A percentile compares a stretch with the other conserved stretches of the same genome.
Evolutionary conservation across 2,797 vertebrate genomes (phyloP).

Genomic region (Enteromius fasciolatus): DNA sequence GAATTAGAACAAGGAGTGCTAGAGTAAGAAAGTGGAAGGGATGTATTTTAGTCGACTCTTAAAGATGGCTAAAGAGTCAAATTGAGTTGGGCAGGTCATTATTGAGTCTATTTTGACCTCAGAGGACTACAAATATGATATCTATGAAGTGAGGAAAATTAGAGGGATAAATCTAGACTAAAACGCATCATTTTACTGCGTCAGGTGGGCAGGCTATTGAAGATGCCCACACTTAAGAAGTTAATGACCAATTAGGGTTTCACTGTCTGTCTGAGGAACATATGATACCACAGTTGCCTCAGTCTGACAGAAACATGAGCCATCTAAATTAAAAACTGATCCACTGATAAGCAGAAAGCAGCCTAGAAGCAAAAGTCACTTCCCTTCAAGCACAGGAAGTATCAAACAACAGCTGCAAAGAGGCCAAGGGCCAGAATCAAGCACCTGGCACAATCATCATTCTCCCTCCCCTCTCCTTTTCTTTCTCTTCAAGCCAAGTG

Average conservation of each 20-base stretch:
- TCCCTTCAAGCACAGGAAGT: conserved; percentile 44
- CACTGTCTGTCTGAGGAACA: not conserved
- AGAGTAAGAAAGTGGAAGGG: not conserved
- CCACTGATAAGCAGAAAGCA: conserved; percentile 22
- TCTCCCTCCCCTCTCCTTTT: conserved; percentile 53
- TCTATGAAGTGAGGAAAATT: not conserved
- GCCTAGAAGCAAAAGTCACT: conserved; percentile 35
- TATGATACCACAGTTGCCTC: not conserved
- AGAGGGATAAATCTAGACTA: not conserved
- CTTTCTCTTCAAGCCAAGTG: conserved; percentile 53
- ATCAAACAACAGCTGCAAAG: conserved; percentile 49
- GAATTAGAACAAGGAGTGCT: not conserved
- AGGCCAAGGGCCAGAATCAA: conserved; percentile 41
- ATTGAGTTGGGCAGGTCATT: not conserved
- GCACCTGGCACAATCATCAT: conserved; percentile 36
- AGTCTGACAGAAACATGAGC: conserved; percentile 26
- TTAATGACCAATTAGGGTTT: not conserved
- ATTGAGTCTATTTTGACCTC: not conserved
- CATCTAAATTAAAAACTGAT: conserved; percentile 11
- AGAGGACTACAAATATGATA: not conserved
- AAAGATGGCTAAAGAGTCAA: too few species aligned
- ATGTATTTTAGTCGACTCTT: not conserved
- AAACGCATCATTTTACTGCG: not conserved
- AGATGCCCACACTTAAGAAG: not conserved
- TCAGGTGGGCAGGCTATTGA: not conserved